Percentiles rank a stretch among this genome's conserved stretches.
Conservation (phyloP, 2,797 vertebrate species). For the Gephyroberyx darwinii region DNA sequence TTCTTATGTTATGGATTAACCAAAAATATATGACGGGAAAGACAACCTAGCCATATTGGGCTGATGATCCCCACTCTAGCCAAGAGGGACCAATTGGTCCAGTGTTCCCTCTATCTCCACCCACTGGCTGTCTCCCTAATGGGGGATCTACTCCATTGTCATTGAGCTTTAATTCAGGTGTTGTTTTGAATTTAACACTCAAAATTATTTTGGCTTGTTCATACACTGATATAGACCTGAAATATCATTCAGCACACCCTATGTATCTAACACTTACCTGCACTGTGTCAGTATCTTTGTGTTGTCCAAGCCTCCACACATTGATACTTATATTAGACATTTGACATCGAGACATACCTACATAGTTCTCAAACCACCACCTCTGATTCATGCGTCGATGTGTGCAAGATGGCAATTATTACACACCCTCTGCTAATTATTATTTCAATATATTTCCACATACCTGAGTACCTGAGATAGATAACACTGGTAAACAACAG, state of each 20-base stretch:
- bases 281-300: neutral
- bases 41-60: conserved; percentile 21
- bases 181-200: neutral
- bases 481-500: neutral
- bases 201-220: neutral
- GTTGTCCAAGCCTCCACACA: neutral
- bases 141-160: neutral
- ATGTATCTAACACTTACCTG: conserved; percentile 28
- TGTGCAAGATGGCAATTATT: conserved; percentile 24
- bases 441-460: neutral
- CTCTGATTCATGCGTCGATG: conserved; percentile 19
- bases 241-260: neutral
- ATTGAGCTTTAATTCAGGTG: conserved; percentile 1
- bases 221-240: neutral
- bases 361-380: conserved; percentile 10
- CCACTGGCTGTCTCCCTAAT: neutral
- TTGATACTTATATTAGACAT: conserved; percentile 36
- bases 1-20: neutral
- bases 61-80: neutral
- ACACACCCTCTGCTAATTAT: neutral
- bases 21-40: neutral
- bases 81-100: conserved; percentile 1
- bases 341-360: conserved; percentile 37
- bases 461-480: no score
- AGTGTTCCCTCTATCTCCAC: neutral